These are phyloP conservation scores for Bothrops jararaca DNA, from an alignment of 2,113 vertebrate species.

Conservation along the genomic window DNA sequence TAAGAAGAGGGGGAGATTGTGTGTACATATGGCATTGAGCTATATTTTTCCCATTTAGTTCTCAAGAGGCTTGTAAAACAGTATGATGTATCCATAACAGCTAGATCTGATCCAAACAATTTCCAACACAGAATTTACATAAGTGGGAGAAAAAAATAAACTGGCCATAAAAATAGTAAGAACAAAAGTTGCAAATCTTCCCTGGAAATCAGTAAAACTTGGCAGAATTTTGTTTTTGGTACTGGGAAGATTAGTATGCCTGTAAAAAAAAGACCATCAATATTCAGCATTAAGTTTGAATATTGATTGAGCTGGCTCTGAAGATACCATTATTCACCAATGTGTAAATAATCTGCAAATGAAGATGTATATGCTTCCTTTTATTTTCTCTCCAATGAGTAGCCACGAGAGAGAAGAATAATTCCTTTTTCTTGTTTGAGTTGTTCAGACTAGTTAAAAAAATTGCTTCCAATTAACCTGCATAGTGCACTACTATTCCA, in stretches of 20 bases:
- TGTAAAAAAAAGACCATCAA: background rate
- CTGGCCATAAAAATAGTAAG: background rate
- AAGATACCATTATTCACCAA: conserved; percentile 27
- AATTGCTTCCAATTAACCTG: conserved; percentile 4
- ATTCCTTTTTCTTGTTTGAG: background rate
- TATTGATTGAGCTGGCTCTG: conserved; percentile 1
- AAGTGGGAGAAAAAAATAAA: background rate
- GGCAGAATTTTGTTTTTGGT: conserved; percentile 20
- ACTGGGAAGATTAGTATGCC: conserved; percentile 25
- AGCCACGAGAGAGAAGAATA: background rate
- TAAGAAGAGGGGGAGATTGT: conserved; percentile 12
- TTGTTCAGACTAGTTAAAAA: background rate
- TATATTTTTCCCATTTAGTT: background rate
- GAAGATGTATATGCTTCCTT: conserved; percentile 5
- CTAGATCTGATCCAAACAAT: background rate
- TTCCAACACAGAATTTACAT: background rate
- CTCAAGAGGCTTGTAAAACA: background rate
- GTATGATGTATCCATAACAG: background rate
- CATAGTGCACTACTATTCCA: background rate
- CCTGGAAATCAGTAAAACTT: background rate
- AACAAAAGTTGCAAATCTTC: background rate
- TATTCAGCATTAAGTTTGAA: background rate
- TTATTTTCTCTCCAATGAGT: background rate
- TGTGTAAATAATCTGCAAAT: conserved; percentile 48
- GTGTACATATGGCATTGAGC: conserved; percentile 23